Percentiles rank a stretch among this genome's conserved stretches.
phyloP scores from a whole-genome alignment of 2,797 vertebrate species.

The Falco peregrinus region DNA sequence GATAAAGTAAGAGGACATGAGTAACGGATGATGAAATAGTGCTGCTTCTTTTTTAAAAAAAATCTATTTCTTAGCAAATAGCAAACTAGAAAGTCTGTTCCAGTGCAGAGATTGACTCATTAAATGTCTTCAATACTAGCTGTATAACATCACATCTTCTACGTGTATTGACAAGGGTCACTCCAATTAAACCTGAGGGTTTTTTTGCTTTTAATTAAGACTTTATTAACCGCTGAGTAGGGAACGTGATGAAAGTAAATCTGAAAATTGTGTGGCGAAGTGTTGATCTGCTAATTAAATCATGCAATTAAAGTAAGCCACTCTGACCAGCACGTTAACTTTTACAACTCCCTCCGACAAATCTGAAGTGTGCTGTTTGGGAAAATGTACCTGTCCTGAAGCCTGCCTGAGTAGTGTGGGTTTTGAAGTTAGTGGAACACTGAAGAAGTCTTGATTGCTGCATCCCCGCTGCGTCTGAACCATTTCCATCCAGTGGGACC shows the following conservation, averaged over 20 bases:
- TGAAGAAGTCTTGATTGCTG: background rate
- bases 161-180: background rate
- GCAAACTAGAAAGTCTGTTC: background rate
- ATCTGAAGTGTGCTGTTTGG: background rate
- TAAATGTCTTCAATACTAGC: background rate
- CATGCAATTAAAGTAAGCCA: constrained; percentile 15
- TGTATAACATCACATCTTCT: background rate
- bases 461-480: rapidly evolving
- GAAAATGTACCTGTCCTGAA: background rate
- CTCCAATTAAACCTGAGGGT: constrained; percentile 29
- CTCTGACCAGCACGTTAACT: background rate
- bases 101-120: background rate
- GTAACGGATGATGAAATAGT: background rate
- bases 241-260: background rate
- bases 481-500: rapidly evolving
- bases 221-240: background rate
- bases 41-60: background rate
- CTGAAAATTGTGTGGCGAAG: background rate
- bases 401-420: background rate
- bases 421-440: background rate
- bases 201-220: constrained; percentile 34
- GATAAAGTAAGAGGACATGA: background rate
- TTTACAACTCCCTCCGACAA: background rate
- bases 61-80: background rate
- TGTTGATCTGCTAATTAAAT: constrained; percentile 55